These are phyloP conservation scores for Pelvicachromis taeniatus DNA, from an alignment of 2,113 vertebrate genomes.

Conservation along the genomic window DNA sequence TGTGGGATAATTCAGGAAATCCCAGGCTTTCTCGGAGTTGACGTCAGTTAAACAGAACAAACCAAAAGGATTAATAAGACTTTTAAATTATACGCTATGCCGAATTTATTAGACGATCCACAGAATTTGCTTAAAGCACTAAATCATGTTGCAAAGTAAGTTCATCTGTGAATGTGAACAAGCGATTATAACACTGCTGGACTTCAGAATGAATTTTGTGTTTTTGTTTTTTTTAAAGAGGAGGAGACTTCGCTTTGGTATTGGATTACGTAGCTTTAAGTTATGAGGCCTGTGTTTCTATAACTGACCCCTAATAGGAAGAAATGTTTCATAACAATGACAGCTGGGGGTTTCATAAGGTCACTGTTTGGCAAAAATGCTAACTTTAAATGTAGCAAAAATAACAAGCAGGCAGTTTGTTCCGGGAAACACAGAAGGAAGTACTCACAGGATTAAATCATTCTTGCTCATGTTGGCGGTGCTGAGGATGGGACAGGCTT, in stretches of 20 bases:
- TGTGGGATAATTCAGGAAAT: not conserved
- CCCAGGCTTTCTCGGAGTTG: not conserved
- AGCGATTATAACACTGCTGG: not conserved
- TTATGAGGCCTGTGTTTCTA: not conserved
- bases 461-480: slow-evolving; percentile 64
- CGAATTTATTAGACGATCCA: not conserved
- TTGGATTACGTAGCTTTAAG: not conserved
- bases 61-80: not conserved
- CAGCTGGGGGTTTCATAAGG: not conserved
- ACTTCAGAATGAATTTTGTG: not conserved
- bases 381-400: not conserved
- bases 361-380: not conserved
- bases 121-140: not conserved
- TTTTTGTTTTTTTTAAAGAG: not conserved
- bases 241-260: not conserved
- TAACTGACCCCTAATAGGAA: not conserved
- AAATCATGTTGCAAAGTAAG: not conserved
- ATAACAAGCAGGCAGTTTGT: not conserved
- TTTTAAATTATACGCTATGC: not conserved
- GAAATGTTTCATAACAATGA: slow-evolving; percentile 7
- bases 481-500: not conserved
- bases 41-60: not conserved
- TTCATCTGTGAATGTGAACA: not conserved
- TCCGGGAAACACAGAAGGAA: too few species aligned
- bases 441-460: slow-evolving; percentile 68